Base-by-base conservation (phyloP, 2,888 invertebrate genomes). In the Nezara viridula region DNA sequence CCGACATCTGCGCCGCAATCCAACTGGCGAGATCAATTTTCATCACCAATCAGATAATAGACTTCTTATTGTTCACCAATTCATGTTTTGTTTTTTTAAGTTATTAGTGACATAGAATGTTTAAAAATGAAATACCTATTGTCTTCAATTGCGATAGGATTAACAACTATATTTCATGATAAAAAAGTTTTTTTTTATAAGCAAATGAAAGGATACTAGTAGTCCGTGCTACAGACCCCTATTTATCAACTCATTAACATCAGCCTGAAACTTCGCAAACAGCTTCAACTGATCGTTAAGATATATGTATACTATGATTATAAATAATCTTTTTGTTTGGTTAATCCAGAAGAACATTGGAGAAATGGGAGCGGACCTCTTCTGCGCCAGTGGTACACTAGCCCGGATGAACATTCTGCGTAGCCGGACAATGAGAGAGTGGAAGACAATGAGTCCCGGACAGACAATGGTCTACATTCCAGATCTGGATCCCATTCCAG, bases 391-490 rank as follows among this genome's bases (percentile, higher is more conserved):
- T 81, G 81, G 44, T 44, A 44, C 81, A 81, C 81, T 81, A n/a
- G 81, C 81, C 66, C 81, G 81, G 47, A 81, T 81, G 81, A 81
- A 81, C 81, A 47, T 81, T 81, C 44, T 81, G 81, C 81, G 81
- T 81, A 81, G 81, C 81, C 44, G 81, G n/a, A 44, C 81, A 44
- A 81, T 40, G 44, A 81, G 40, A 14, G 81, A 1, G n/a, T 81
- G 44, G n/a, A 81, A 81, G 52, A 86, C 86, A 86, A 86, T 86
- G 52, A 86, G 86, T 16, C 2, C 52, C 37, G 6, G 5, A 21
- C 27, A 86, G 86, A 86, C 86, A 86, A 86, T 86, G 52, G 86
- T 32, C 55, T 32, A 40, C 86, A 86, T 86, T 86, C 86, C 86
- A 55, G 86, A 55, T 86, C 86, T 55, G 24, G 86, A 55, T 55